Base-by-base conservation (phyloP, 2,888 invertebrate genomes). In the Aphidoletes aphidimyza region DNA sequence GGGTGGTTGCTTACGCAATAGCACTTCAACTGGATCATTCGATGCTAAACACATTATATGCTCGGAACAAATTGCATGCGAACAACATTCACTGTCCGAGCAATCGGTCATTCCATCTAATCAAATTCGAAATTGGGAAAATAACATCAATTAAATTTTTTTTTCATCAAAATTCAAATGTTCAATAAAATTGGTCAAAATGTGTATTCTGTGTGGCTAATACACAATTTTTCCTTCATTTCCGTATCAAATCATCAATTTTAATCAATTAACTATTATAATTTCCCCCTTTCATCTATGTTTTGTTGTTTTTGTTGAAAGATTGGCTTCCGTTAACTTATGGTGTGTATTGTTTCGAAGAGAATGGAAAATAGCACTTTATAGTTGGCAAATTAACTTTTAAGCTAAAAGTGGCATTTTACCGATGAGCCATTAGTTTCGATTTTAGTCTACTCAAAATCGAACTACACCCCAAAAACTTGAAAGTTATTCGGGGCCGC, bases 61-160 rank as follows among this genome's bases (percentile, higher is more conserved):
- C 88, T 96, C 96, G 83, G 94, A 92, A 91, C 98, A 98, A 87
- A 94, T 93, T 30, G 94, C 93, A 88, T 95, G 95, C 86, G 94
- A 94, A 90, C 99, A 99, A 91, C 99, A 99, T 91, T 99, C 99
- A 89, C 98, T 97, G 91, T 99, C 99, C 86, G 97, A 96, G 91
- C 99, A 99, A 92, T 99, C 99, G 87, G 94, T 93, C 93, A 99
- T 95, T 87, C 98, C 98, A 93, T 99, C 99, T 99, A 92, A 11
- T 30, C 5, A 26, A 54, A 26, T 26, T 22, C 22, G 22, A 54
- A 54, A 54, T 22, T 0, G 22, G 14, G 8, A 30, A 69, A 69
- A 69, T 69, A 22, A 54, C 34, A 69, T 69, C 34, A 30, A 69
- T 69, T 69, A 14, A 30, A 69, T 69, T 14, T n/a, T n/a, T n/a